Base-by-base conservation (phyloP, 1,140 invertebrate species). In the Bacillus rossius region DNA sequence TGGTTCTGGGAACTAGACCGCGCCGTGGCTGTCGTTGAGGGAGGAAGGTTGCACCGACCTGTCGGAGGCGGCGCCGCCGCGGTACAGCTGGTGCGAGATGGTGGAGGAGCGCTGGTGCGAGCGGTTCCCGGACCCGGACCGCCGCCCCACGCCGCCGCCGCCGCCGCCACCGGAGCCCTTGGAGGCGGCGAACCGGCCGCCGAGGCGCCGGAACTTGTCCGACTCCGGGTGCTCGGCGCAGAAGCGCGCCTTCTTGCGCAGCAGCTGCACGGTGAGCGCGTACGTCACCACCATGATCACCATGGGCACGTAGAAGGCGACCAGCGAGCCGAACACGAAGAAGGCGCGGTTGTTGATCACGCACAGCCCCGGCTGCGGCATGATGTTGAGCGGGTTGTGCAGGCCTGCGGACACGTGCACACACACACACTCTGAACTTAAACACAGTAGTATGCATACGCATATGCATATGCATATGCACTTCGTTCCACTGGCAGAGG, bases 231-330 rank as follows among this genome's bases (percentile, higher is more conserved):
- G 17, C 62, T 82, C 80, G 34, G 83, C 83, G 1, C 83, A 83
- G 61, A 88, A 80, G 59, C 45, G 29, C 48, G 55, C 54, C 45
- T 61, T 65, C 20, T 73, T 69, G 23, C 89, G 79, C 26, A 95
- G 76, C 51, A 95, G 74, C 57, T 89, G 85, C 8, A 96, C 91
- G 1, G 94, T 98, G 20, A 95, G 78, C 0, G 89, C 84, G 67
- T 96, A 96, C 1, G 92, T 93, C 23, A 91, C 81, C 25, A 94
- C 83, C 91, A 94, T 94, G 50, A 93, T 90, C 38, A 93, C 74
- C 84, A 97, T 92, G 1, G 94, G 94, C 42, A 97, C 86, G 75
- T 96, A 96, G 75, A 98, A 98, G 29, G 82, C 92, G 45, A 95
- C 83, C 63, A 96, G 74, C 0, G 92, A 95, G 0, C 90, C 91